Percentiles rank a stretch among this genome's conserved stretches.
Conservation (phyloP, 2,888 invertebrate species). For the Eupithecia abbreviata region DNA sequence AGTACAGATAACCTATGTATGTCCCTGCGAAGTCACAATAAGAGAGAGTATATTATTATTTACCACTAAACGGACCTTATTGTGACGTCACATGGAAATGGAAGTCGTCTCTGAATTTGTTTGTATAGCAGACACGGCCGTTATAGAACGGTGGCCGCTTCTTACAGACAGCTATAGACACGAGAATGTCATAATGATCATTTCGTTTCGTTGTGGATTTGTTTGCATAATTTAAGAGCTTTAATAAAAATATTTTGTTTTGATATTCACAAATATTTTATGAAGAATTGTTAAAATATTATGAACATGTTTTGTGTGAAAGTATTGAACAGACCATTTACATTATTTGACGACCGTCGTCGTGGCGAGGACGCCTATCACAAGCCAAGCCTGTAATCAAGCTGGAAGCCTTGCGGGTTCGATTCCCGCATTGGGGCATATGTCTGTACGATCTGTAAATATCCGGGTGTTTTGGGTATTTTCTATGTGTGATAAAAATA, state of each 20-base stretch:
- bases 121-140: not conserved
- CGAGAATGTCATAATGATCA: slow-evolving; percentile 22
- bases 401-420: too few relatives aligned
- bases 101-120: not conserved
- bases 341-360: not conserved
- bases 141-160: not conserved
- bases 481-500: too few relatives aligned
- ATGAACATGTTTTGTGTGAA: not conserved
- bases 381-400: too few relatives aligned
- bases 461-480: too few relatives aligned
- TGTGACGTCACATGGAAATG: not conserved
- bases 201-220: slow-evolving; percentile 13
- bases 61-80: not conserved
- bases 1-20: too few relatives aligned
- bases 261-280: slow-evolving; percentile 4
- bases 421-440: too few relatives aligned
- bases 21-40: too few relatives aligned
- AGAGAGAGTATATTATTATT: too few relatives aligned
- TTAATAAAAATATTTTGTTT: slow-evolving; percentile 10
- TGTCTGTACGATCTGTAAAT: too few relatives aligned
- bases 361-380: not conserved
- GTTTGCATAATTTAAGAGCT: slow-evolving; percentile 25
- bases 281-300: not conserved
- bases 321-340: not conserved
- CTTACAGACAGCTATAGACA: not conserved